Evolutionary conservation across 2,888 invertebrate genomes (phyloP), one percentile per base, ranked within the genome.

Genomic region (Orthosia gracilis): DNA sequence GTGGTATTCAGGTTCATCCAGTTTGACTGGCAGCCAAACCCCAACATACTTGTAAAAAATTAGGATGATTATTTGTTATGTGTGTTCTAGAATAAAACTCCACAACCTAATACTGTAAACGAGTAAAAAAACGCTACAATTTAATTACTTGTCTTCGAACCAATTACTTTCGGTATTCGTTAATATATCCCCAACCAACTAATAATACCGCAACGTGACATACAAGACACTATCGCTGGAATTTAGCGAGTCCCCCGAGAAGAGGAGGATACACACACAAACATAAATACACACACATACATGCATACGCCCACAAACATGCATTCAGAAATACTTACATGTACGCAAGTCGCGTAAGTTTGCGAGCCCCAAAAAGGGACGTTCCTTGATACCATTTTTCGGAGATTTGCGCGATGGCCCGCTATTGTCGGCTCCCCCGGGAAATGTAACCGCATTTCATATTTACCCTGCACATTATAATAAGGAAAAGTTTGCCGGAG

Each of bases 381-480:
- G 79, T 75, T 73, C 69, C 66, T 71, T 72, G 73, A 80, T 78
- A 73, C 75, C 71, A 68, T 67, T 80, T 76, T 80, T 76, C 78
- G 78, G 82, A n/a, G 86, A 80, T 82, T 74, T 69, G 73, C 72
- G 54, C 78, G 62, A 66, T 75, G 75, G 49, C 49, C 71, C 65
- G 58, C 82, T 61, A 78, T 80, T 85, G 82, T 78, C 67, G 68
- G 62, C 31, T 65, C 76, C 74, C 76, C 57, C 63, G 74, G 84
- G 84, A 82, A 82, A 82, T 80, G 80, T 71, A 73, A 47, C 65
- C 63, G 66, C 76, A 78, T 85, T 84, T 79, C 47, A 73, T 80
- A 85, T 80, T 82, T 75, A 85, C 70, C 66, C 69, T 49, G 62
- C 71, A 82, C 82, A 82, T 84, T 84, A 84, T 79, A 73, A 80